phyloP scores from a whole-genome alignment of 2,888 invertebrate genomes.

The Pantelozetes paolii region DNA sequence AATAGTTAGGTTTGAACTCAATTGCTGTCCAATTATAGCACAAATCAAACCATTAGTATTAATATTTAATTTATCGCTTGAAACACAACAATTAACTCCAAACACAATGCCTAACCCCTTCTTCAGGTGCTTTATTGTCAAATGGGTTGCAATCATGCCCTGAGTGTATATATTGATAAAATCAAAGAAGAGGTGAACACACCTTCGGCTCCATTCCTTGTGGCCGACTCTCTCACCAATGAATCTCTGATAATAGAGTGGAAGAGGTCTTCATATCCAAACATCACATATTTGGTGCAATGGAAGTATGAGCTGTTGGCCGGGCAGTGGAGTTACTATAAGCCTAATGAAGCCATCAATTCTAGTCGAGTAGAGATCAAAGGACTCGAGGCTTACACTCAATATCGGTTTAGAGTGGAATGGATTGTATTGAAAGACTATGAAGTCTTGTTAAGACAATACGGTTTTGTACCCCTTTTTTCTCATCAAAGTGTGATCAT shows the following conservation, averaged over 20 bases:
- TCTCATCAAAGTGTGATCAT: slow-evolving; percentile 52
- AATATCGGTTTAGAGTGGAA: slow-evolving; percentile 86
- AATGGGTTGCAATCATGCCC: slow-evolving; percentile 74
- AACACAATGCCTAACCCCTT: too few relatives aligned
- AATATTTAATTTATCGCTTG: too few relatives aligned
- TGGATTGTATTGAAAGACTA: slow-evolving; percentile 62
- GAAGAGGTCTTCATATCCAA: slow-evolving; percentile 56
- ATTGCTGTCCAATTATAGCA: neutral
- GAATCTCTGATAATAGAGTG: slow-evolving; percentile 75
- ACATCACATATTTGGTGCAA: slow-evolving; percentile 62
- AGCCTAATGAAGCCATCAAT: slow-evolving; percentile 44
- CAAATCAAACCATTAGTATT: neutral
- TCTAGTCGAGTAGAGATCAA: slow-evolving; percentile 58
- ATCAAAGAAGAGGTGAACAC: slow-evolving; percentile 62
- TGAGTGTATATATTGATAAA: slow-evolving; percentile 66
- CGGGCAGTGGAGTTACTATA: slow-evolving; percentile 74
- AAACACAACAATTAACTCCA: too few relatives aligned
- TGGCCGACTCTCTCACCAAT: slow-evolving; percentile 70
- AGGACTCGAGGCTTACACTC: slow-evolving; percentile 77
- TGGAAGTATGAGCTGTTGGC: slow-evolving; percentile 62
- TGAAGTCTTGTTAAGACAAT: too few relatives aligned
- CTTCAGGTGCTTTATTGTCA: slow-evolving; percentile 68
- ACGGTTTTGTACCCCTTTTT: slow-evolving; percentile 50
- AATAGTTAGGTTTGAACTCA: neutral
- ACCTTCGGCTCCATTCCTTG: slow-evolving; percentile 69